Conservation (phyloP, 2,888 invertebrate species). For the Drosophila kuntzei region DNA sequence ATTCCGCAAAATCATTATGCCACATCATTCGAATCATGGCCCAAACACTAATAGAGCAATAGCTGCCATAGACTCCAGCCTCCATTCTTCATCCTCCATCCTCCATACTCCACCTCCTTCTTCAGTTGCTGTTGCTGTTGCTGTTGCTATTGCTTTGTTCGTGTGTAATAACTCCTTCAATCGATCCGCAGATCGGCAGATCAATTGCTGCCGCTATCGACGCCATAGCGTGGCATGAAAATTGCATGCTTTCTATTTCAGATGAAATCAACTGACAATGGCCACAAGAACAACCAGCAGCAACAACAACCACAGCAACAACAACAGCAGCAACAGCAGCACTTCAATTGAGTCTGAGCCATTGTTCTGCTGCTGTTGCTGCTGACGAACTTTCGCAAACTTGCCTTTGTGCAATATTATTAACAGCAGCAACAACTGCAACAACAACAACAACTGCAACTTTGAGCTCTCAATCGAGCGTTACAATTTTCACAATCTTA, state of each 20-base stretch:
- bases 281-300: conserved; percentile 58
- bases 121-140: conserved; percentile 6
- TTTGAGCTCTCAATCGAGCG: conserved; percentile 82
- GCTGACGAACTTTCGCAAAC: conserved; percentile 79
- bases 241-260: conserved; percentile 82
- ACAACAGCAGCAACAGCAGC: conserved; percentile 24
- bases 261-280: conserved; percentile 81
- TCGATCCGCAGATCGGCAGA: conserved; percentile 75
- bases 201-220: conserved; percentile 80
- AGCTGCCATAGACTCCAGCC: conserved; percentile 51
- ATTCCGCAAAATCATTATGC: conserved; percentile 83
- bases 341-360: conserved; percentile 72
- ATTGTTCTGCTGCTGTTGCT: conserved; percentile 63
- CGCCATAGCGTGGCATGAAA: conserved; percentile 75
- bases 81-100: conserved; percentile 13
- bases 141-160: conserved; percentile 58
- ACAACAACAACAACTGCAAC: conserved; percentile 42
- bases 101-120: conserved; percentile 12
- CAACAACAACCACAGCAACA: conserved; percentile 20
- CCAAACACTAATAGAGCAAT: conserved; percentile 80
- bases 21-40: conserved; percentile 63
- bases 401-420: conserved; percentile 79
- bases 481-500: conserved; percentile 81
- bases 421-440: conserved; percentile 61
- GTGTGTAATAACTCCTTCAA: conserved; percentile 81